A percentile compares a stretch with the other conserved stretches of the same genome.
phyloP scores from a whole-genome alignment of 2,888 invertebrate species.

The Clusia tigrina region DNA sequence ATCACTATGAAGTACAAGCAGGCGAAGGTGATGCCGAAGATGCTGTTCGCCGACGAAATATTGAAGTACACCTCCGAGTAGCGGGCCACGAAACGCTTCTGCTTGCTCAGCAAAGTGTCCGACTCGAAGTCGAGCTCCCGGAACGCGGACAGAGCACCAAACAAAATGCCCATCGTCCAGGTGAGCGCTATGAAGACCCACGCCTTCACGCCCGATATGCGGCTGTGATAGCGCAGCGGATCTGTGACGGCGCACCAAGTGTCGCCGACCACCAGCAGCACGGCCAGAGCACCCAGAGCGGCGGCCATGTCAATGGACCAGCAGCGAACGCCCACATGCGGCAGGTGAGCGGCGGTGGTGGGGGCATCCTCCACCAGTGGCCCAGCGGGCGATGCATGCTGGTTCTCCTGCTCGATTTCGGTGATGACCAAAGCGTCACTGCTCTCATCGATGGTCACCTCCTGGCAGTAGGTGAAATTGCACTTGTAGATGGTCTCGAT shows the following conservation, averaged over 20 bases:
- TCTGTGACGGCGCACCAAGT: constrained; percentile 71
- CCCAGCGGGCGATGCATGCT: constrained; percentile 22
- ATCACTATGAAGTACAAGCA: constrained; percentile 62
- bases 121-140: constrained; percentile 59
- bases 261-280: constrained; percentile 65
- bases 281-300: constrained; percentile 62
- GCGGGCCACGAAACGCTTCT: constrained; percentile 42
- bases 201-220: constrained; percentile 64
- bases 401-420: constrained; percentile 52
- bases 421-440: constrained; percentile 55
- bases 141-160: constrained; percentile 63
- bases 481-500: constrained; percentile 57
- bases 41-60: constrained; percentile 47
- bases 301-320: constrained; percentile 64
- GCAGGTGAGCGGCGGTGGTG: neutral
- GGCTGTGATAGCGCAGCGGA: constrained; percentile 69
- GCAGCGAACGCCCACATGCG: constrained; percentile 48
- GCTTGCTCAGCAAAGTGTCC: constrained; percentile 51
- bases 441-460: constrained; percentile 55
- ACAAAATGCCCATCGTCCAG: constrained; percentile 62
- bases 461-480: constrained; percentile 53
- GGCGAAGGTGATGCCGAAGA: constrained; percentile 59
- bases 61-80: constrained; percentile 41
- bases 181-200: constrained; percentile 63
- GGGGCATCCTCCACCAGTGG: constrained; percentile 34